These are phyloP conservation scores for Mesorhabditis spiculigera DNA, from an alignment of 2,888 invertebrate species.

Conservation along the genomic window DNA sequence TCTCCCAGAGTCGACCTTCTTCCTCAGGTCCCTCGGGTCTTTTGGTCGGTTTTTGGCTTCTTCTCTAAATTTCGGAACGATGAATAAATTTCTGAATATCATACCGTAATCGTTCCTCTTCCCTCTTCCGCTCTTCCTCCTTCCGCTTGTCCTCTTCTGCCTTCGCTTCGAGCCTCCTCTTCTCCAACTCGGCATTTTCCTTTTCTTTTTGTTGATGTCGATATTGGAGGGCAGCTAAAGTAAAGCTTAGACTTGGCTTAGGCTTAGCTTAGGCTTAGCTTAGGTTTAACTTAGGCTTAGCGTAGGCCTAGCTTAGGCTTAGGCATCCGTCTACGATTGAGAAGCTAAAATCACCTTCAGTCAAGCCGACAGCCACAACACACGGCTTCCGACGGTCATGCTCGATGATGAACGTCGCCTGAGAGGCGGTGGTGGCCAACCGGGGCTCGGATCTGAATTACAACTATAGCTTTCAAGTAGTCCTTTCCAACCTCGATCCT, in stretches of 20 bases:
- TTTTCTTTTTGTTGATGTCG: slow-evolving; percentile 6
- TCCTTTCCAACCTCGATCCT: background rate
- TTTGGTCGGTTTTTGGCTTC: background rate
- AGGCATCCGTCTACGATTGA: too few species aligned
- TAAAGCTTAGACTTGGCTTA: background rate
- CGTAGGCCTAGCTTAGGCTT: background rate
- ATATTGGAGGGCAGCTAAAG: slow-evolving; percentile 4
- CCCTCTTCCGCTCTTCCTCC: slow-evolving; percentile 6
- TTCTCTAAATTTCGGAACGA: too few species aligned
- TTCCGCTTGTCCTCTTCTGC: background rate
- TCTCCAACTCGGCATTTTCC: slow-evolving; percentile 2
- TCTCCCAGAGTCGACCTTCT: background rate
- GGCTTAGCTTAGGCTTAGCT: background rate
- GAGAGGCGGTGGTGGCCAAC: slow-evolving; percentile 35
- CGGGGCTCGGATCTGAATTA: slow-evolving; percentile 15
- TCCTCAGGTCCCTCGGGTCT: background rate
- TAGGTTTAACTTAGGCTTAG: background rate
- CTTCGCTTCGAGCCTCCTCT: background rate
- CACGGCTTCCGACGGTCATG: slow-evolving; percentile 27
- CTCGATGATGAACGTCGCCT: slow-evolving; percentile 37
- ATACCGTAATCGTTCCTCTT: background rate
- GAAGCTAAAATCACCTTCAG: slow-evolving; percentile 17
- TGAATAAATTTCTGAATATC: too few species aligned
- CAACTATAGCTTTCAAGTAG: background rate
- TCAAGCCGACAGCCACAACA: slow-evolving; percentile 30